Evolutionary conservation across 2,797 vertebrate genomes (phyloP).

Genomic region (Anguilla marmorata): DNA sequence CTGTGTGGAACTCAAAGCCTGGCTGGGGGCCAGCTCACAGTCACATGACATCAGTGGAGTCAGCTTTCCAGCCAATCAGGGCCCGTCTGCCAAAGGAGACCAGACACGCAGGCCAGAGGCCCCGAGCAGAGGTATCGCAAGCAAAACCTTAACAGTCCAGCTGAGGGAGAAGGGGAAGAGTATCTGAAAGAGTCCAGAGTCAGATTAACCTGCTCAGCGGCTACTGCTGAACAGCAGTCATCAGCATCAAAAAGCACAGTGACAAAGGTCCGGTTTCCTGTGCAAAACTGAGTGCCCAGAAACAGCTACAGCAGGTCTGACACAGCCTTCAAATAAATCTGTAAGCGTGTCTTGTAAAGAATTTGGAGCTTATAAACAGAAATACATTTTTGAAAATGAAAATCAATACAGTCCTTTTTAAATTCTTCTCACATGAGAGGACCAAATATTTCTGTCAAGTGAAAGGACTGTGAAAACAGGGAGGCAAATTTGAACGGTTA

Average conservation of each 20-base stretch:
- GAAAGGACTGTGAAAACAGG: background rate
- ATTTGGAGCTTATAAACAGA: background rate
- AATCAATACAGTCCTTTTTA: background rate
- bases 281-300: background rate
- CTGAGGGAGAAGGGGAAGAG: no score
- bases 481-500: background rate
- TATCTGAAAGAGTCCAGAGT: no score
- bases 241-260: background rate
- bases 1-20: background rate
- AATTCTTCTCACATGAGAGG: background rate
- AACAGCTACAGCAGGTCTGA: background rate
- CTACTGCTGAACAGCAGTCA: background rate
- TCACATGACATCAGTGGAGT: conserved; percentile 22
- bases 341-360: background rate
- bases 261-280: background rate
- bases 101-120: conserved; percentile 5
- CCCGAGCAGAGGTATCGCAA: background rate
- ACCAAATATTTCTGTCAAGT: background rate
- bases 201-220: background rate
- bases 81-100: background rate
- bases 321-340: background rate
- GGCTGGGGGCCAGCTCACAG: conserved; percentile 6
- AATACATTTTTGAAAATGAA: background rate
- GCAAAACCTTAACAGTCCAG: background rate
- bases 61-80: conserved; percentile 18